Evolutionary conservation across 2,888 invertebrate genomes (phyloP).

Genomic region (Podabrus alpinus): DNA sequence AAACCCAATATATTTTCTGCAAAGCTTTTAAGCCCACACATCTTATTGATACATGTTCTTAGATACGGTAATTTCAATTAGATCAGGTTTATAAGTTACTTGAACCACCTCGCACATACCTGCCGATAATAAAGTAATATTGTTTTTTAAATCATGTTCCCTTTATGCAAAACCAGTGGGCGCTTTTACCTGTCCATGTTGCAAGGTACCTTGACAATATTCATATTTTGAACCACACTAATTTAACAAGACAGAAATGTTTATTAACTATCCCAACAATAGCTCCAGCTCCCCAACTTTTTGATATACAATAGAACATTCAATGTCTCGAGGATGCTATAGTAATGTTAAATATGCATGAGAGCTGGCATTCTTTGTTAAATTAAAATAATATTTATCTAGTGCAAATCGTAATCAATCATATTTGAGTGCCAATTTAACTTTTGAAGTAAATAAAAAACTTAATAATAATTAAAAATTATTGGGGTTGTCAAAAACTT

Average conservation of each 20-base stretch:
- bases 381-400: background rate
- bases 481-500: background rate
- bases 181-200: background rate
- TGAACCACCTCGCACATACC: slow-evolving; percentile 19
- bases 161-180: slow-evolving; percentile 9
- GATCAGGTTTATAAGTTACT: slow-evolving; percentile 14
- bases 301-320: background rate
- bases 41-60: slow-evolving; percentile 11
- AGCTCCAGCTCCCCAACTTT: background rate
- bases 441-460: background rate
- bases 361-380: background rate
- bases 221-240: background rate
- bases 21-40: slow-evolving; percentile 12
- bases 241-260: background rate
- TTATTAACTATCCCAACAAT: background rate
- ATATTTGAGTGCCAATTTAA: background rate
- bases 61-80: slow-evolving; percentile 23
- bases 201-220: background rate
- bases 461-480: background rate
- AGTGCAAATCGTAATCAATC: background rate
- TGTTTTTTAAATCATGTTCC: slow-evolving; percentile 8
- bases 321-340: background rate
- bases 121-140: slow-evolving; percentile 17
- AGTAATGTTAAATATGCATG: background rate
- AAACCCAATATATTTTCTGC: slow-evolving; percentile 7